These are phyloP conservation scores for Holocentrus rufus DNA, from an alignment of 2,797 vertebrate genomes.

Conservation along the genomic window DNA sequence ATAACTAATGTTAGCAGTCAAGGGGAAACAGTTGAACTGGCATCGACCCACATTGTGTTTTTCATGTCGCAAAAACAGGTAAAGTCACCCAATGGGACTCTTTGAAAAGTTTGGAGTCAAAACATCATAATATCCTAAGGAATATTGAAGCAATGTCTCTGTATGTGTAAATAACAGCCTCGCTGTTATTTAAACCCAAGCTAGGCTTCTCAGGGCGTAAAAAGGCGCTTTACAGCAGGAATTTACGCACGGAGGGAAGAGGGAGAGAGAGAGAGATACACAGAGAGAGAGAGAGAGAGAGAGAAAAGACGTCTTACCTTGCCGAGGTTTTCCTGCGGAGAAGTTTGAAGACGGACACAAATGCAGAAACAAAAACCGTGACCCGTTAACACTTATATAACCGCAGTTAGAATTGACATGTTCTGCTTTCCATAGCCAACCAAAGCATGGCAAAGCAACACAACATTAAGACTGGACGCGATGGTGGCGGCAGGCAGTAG, in stretches of 20 bases:
- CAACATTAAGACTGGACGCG: slow-evolving; percentile 15
- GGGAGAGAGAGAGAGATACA: background rate
- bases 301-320: slow-evolving; percentile 61
- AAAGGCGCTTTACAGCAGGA: background rate
- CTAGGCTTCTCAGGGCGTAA: background rate
- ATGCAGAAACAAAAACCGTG: slow-evolving; percentile 6
- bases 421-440: slow-evolving; percentile 36
- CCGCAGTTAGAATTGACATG: slow-evolving; percentile 30
- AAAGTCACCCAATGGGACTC: slow-evolving; percentile 45
- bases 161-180: background rate
- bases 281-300: background rate
- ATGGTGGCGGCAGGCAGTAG: slow-evolving; percentile 15
- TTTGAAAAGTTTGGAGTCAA: slow-evolving; percentile 15
- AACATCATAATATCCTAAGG: background rate
- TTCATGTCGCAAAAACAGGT: background rate
- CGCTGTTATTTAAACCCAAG: background rate
- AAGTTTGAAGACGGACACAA: slow-evolving; percentile 44
- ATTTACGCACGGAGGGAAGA: slow-evolving; percentile 32
- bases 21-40: too few relatives aligned
- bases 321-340: slow-evolving; percentile 27
- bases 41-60: too few relatives aligned
- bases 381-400: slow-evolving; percentile 3
- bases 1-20: background rate
- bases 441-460: slow-evolving; percentile 6
- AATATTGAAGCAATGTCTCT: background rate